Conservation (phyloP, 1,140 invertebrate species). For the Teleopsis dalmanni region DNA sequence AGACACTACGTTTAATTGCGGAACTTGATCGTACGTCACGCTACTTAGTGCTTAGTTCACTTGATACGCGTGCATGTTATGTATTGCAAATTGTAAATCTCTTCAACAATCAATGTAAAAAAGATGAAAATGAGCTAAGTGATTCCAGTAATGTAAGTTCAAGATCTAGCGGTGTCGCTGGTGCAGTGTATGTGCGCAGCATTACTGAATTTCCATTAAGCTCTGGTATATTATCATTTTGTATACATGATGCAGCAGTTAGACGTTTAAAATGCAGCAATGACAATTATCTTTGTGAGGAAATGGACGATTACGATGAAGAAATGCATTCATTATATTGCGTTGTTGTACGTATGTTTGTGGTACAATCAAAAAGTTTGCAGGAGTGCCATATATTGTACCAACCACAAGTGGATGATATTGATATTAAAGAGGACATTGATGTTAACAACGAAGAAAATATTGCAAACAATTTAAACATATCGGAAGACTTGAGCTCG, state of each 20-base stretch:
- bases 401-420: slow-evolving; percentile 43
- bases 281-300: slow-evolving; percentile 43
- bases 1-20: slow-evolving; percentile 55
- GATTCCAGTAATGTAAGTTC: slow-evolving; percentile 9
- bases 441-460: slow-evolving; percentile 9
- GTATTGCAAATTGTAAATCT: slow-evolving; percentile 65
- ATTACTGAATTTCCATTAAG: slow-evolving; percentile 77
- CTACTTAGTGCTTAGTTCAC: slow-evolving; percentile 79
- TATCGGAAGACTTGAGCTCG: no score
- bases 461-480: no score
- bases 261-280: slow-evolving; percentile 45
- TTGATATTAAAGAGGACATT: neutral
- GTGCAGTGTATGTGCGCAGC: slow-evolving; percentile 47
- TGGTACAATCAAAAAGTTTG: slow-evolving; percentile 81
- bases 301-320: slow-evolving; percentile 44
- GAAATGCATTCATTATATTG: slow-evolving; percentile 37
- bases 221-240: slow-evolving; percentile 77
- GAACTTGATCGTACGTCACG: slow-evolving; percentile 71
- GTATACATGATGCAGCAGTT: slow-evolving; percentile 68
- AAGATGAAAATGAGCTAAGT: slow-evolving; percentile 2
- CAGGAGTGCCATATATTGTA: slow-evolving; percentile 80
- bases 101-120: slow-evolving; percentile 16
- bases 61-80: slow-evolving; percentile 68
- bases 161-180: slow-evolving; percentile 5
- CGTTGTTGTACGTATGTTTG: slow-evolving; percentile 65